Evolutionary conservation across 2,888 invertebrate species (phyloP).

Genomic region (Petrolisthes cinctipes): DNA sequence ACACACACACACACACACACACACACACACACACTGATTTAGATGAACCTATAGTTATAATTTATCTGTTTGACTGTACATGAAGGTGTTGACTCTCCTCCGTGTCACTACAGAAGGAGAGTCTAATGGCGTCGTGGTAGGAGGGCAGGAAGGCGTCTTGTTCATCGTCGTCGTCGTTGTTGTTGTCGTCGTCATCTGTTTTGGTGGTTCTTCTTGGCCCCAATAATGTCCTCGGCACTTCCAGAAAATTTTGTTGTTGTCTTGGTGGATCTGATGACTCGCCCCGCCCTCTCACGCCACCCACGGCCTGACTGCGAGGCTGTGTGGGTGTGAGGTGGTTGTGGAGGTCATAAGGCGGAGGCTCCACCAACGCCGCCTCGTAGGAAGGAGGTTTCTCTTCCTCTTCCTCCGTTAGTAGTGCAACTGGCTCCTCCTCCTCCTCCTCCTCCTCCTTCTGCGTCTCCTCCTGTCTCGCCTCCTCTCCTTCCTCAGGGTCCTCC

Average conservation of each 20-base stretch:
- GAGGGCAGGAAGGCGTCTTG: constrained; percentile 45
- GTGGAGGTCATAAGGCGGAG: constrained; percentile 50
- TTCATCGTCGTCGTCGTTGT: constrained; percentile 9
- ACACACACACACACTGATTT: no score
- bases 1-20: no score
- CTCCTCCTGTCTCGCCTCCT: constrained; percentile 5
- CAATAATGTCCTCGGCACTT: not conserved
- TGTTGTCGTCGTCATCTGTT: not conserved
- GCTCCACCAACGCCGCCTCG: constrained; percentile 45
- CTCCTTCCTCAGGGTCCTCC: constrained; percentile 19
- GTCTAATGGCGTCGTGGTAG: constrained; percentile 45
- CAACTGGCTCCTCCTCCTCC: not conserved
- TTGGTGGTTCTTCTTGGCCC: not conserved
- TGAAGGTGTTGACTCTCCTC: not conserved
- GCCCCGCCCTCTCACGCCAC: not conserved
- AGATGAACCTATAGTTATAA: no score
- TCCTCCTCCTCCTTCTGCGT: not conserved
- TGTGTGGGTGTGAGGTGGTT: constrained; percentile 42
- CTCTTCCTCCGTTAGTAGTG: not conserved
- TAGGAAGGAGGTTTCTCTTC: constrained; percentile 48
- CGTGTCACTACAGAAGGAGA: constrained; percentile 28
- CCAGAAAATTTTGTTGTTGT: not conserved
- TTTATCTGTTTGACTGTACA: no score
- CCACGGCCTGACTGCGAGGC: not conserved
- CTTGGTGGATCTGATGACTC: not conserved